Evolutionary conservation across 35 echinoderm and acorn worm genomes (phyloP).

Genomic region (Chiridota heheva): DNA sequence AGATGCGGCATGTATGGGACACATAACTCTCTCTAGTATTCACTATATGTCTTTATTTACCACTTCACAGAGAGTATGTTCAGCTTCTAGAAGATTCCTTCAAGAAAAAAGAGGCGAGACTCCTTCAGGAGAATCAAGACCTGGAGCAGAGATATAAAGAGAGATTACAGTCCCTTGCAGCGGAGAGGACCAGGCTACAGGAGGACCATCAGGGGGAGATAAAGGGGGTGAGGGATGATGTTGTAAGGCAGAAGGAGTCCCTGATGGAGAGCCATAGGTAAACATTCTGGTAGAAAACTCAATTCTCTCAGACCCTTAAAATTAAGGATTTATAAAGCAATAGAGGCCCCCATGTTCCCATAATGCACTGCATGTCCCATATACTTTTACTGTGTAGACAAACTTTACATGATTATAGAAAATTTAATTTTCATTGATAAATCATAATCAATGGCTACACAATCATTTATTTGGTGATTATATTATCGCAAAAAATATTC

Average conservation of each 20-base stretch:
- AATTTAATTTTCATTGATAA: too few species aligned
- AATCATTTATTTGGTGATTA: too few species aligned
- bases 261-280: conserved; percentile 65
- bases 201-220: conserved; percentile 53
- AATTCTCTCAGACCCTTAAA: too few species aligned
- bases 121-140: conserved; percentile 35
- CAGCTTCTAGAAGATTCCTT: conserved; percentile 59
- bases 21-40: too few species aligned
- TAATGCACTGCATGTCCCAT: too few species aligned
- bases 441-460: too few species aligned
- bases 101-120: conserved; percentile 37
- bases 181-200: conserved; percentile 37
- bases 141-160: conserved; percentile 47
- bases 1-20: too few species aligned
- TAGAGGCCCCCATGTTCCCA: too few species aligned
- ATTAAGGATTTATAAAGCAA: not conserved
- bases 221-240: conserved; percentile 54
- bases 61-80: conserved; percentile 36
- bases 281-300: not conserved
- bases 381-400: too few species aligned
- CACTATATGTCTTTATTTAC: too few species aligned
- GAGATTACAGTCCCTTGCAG: conserved; percentile 37
- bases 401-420: too few species aligned
- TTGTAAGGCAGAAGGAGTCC: conserved; percentile 49
- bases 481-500: too few species aligned